Evolutionary conservation across 1,140 invertebrate genomes (phyloP).

Genomic region (Maniola jurtina): DNA sequence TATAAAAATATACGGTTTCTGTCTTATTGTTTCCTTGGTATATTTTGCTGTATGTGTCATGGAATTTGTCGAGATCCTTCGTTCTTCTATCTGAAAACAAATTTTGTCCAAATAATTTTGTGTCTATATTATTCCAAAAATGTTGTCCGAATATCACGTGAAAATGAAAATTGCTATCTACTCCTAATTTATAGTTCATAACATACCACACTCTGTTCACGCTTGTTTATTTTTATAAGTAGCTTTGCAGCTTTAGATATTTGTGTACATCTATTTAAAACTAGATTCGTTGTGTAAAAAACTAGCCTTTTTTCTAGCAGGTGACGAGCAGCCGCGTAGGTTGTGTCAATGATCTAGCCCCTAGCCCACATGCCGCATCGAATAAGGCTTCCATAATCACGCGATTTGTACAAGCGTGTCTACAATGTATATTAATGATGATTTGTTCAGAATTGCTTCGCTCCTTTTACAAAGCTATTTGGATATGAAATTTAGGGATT

Average conservation of each 20-base stretch:
- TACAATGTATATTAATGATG: conserved; percentile 31
- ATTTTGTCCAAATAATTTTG: conserved; percentile 25
- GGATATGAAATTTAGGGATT: neutral
- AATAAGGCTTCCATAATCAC: conserved; percentile 74
- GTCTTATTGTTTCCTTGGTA: conserved; percentile 52
- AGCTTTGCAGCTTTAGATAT: conserved; percentile 34
- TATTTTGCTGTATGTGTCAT: conserved; percentile 62
- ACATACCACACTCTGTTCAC: neutral
- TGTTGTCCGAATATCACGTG: conserved; percentile 38
- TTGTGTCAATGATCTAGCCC: conserved; percentile 76
- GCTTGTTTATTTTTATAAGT: conserved; percentile 32
- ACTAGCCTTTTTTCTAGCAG: conserved; percentile 61
- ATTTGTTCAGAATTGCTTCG: neutral
- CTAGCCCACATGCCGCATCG: conserved; percentile 73
- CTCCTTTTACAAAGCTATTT: neutral
- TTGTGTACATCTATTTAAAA: conserved; percentile 58
- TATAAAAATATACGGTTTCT: conserved; percentile 66
- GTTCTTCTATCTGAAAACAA: conserved; percentile 63
- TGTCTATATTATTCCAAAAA: conserved; percentile 36
- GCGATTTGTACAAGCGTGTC: conserved; percentile 53
- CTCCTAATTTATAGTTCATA: neutral
- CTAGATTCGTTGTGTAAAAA: conserved; percentile 69
- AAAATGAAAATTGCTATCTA: too few species aligned
- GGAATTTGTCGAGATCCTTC: conserved; percentile 73
- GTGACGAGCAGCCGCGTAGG: conserved; percentile 72